These are phyloP conservation scores for Alouatta palliata DNA, from an alignment of 2,113 vertebrate genomes.

Conservation along the genomic window DNA sequence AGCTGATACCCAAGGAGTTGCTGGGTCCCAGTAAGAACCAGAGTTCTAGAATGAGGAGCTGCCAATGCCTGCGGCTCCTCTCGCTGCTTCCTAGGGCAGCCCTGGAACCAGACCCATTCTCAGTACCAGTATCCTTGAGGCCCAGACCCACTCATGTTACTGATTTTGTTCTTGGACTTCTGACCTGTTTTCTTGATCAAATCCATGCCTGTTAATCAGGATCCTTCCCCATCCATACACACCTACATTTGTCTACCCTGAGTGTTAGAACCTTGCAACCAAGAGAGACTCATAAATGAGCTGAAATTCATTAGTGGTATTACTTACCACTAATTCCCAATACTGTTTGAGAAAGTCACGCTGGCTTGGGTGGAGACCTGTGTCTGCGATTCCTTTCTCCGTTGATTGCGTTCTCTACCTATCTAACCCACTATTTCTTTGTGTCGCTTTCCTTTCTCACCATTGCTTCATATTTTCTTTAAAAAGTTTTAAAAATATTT, in stretches of 20 bases:
- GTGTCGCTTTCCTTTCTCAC: not conserved
- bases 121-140: not conserved
- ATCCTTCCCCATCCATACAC: not conserved
- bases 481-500: not conserved
- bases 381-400: not conserved
- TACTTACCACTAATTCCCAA: not conserved
- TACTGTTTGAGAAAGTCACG: not conserved
- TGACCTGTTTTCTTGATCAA: not conserved
- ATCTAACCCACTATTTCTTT: not conserved
- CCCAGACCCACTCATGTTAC: not conserved
- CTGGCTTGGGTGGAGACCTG: not conserved
- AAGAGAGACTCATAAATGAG: not conserved
- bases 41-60: not conserved
- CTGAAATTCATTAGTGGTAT: not conserved
- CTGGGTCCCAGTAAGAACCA: not conserved
- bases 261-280: not conserved
- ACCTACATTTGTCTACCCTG: not conserved
- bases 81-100: not conserved
- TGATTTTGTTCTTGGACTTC: constrained; percentile 23
- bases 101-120: not conserved
- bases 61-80: not conserved
- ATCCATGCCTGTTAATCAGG: not conserved
- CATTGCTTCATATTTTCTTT: not conserved
- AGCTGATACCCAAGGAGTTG: not conserved
- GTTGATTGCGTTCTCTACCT: not conserved